These are phyloP conservation scores for Matsumurasca onukii DNA, from an alignment of 1,140 invertebrate species.

Conservation along the genomic window DNA sequence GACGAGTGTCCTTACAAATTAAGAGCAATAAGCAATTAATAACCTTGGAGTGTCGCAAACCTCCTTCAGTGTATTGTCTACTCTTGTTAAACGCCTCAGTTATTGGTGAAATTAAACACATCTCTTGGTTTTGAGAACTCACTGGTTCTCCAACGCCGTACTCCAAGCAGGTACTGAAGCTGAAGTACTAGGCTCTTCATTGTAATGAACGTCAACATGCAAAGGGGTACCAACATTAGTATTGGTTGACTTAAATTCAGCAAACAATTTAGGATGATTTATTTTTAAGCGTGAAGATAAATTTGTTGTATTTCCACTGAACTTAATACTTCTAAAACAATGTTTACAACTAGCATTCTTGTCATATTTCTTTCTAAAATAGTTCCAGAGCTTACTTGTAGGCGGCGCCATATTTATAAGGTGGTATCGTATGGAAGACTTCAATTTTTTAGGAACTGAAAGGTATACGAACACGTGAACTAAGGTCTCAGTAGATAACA, in stretches of 20 bases:
- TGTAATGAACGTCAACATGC: too few species aligned
- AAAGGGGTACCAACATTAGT: too few species aligned
- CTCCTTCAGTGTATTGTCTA: background rate
- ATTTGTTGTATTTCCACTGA: background rate
- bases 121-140: too few species aligned
- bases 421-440: too few species aligned
- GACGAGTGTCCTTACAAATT: constrained; percentile 21
- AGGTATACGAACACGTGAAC: too few species aligned
- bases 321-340: background rate
- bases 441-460: too few species aligned
- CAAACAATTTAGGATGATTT: background rate
- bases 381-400: background rate
- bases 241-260: background rate
- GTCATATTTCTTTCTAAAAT: background rate
- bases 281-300: background rate
- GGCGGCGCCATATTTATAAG: too few species aligned
- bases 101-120: constrained; percentile 16
- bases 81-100: constrained; percentile 20
- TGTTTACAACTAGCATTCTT: too few species aligned
- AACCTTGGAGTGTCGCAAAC: background rate
- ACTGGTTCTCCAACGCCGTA: too few species aligned
- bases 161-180: background rate
- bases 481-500: too few species aligned
- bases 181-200: background rate
- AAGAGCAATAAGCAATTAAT: background rate